Percentiles rank a stretch among this genome's conserved stretches.
These are phyloP conservation scores for Tachypleus tridentatus DNA, from an alignment of 1,140 invertebrate genomes.

Conservation along the genomic window DNA sequence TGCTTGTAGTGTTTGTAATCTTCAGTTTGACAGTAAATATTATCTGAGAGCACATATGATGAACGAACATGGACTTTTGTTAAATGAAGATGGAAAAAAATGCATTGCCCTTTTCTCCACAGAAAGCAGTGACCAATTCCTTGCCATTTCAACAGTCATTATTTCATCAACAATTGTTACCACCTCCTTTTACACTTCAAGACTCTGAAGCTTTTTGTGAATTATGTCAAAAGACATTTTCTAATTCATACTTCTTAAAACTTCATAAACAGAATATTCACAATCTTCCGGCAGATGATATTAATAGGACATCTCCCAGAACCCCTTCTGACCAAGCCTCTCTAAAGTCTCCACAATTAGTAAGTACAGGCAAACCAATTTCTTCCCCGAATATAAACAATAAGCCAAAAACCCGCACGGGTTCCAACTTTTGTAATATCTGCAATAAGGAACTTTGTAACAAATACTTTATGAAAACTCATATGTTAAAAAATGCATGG, in stretches of 20 bases:
- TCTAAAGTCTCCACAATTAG: conserved; percentile 21
- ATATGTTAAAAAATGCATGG: conserved; percentile 99
- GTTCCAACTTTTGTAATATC: conserved; percentile 87
- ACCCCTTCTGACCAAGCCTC: conserved; percentile 17
- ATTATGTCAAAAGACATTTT: conserved; percentile 49
- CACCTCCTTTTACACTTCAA: neutral
- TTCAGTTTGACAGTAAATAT: conserved; percentile 44
- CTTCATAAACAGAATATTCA: conserved; percentile 46
- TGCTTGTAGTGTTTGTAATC: conserved; percentile 44
- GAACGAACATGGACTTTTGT: conserved; percentile 43
- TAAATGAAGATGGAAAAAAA: conserved; percentile 31
- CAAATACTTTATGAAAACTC: conserved; percentile 99
- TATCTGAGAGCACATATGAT: conserved; percentile 46
- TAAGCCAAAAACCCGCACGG: conserved; percentile 27
- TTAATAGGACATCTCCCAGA: too few relatives aligned
- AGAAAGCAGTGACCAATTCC: conserved; percentile 5
- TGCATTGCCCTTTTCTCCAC: neutral
- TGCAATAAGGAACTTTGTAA: conserved; percentile 99
- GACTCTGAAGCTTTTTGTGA: conserved; percentile 39
- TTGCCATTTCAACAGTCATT: too few relatives aligned
- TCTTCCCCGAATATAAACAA: neutral
- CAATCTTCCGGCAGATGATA: conserved; percentile 26
- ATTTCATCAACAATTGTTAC: too few relatives aligned
- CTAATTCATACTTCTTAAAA: conserved; percentile 44
- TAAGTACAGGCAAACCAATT: conserved; percentile 4